Conservation (phyloP, 2,113 vertebrate species). For the Spizaetus ornatus region DNA sequence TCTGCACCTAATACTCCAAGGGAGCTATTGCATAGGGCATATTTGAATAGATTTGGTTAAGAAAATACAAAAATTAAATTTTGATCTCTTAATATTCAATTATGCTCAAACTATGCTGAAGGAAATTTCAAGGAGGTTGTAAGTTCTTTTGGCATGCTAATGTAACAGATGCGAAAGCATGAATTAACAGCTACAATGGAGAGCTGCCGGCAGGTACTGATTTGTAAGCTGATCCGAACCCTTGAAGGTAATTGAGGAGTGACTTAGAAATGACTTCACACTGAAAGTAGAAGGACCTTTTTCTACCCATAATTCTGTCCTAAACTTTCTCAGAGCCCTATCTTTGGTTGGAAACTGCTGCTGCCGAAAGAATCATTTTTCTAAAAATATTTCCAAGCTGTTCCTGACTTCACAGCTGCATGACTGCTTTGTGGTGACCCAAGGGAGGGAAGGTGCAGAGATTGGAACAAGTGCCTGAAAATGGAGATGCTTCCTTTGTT, state of each 20-base stretch:
- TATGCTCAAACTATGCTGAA: slow-evolving; percentile 56
- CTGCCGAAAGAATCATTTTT: neutral
- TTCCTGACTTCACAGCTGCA: neutral
- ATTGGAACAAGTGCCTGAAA: neutral
- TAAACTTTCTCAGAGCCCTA: neutral
- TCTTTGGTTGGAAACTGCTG: neutral
- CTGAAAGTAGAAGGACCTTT: neutral
- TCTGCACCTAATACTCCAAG: slow-evolving; percentile 21
- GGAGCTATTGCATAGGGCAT: neutral
- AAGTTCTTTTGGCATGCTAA: slow-evolving; percentile 70
- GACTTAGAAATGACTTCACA: slow-evolving; percentile 51
- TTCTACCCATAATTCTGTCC: neutral
- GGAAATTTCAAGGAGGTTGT: slow-evolving; percentile 63
- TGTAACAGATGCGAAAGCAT: slow-evolving; percentile 62
- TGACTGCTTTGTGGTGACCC: neutral
- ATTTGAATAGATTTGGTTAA: slow-evolving; percentile 62
- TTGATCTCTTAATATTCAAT: slow-evolving; percentile 64
- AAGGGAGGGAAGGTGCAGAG: neutral
- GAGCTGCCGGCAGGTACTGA: slow-evolving; percentile 49
- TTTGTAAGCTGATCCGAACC: slow-evolving; percentile 26
- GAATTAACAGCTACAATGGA: slow-evolving; percentile 61
- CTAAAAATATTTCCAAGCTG: neutral
- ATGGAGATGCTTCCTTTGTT: neutral
- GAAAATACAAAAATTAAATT: slow-evolving; percentile 60
- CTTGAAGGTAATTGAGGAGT: slow-evolving; percentile 38